Base-by-base conservation (phyloP, 2,797 vertebrate species). In the Xenopus petersii region DNA sequence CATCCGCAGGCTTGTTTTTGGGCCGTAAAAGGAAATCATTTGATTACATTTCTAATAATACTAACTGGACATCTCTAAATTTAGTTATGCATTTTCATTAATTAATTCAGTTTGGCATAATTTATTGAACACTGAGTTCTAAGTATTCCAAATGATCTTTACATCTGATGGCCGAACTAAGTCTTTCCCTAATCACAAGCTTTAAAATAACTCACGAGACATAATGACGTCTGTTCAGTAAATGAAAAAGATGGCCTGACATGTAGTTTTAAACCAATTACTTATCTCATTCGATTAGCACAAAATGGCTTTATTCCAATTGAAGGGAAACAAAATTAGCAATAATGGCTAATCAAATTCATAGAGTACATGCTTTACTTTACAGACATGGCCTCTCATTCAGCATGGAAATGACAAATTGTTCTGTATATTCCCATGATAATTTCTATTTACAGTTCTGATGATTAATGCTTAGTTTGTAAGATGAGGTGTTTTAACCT, bases 221-320 rank as follows among this genome's bases (percentile, higher is more conserved):
- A 73, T 26, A 58, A 74, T 79, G 60, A 79, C 62, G 61, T 74
- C 61, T 79, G 42, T 70, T 64, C 66, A 48, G 66, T 56, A 63
- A 36, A 74, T 70, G 30, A 70, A 70, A 74, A 70, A 73, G 46
- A 70, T 73, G 59, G 71, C 68, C 66, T 73, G 66, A 74, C 54
- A 74, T 79, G 62, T 79, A 67, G 65, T 58, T 65, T 61, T 79
- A 74, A 79, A 74, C 61, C 76, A 74, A 74, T 79, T 79, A 70
- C 76, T 74, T 79, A 74, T 77, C 70, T 77, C 48, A 77, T 73
- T 54, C 17, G 71, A 79, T 79, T 79, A 74, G 66, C 62, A 47
- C 71, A 79, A 74, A 79, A 74, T 70, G 60, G 76, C 42, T 46
- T 74, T 59, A 65, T 33, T 69, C 61, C 67, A 26, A 70, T 73